Evolutionary conservation across 1,140 invertebrate species (phyloP).

Genomic region (Heliconius himera): DNA sequence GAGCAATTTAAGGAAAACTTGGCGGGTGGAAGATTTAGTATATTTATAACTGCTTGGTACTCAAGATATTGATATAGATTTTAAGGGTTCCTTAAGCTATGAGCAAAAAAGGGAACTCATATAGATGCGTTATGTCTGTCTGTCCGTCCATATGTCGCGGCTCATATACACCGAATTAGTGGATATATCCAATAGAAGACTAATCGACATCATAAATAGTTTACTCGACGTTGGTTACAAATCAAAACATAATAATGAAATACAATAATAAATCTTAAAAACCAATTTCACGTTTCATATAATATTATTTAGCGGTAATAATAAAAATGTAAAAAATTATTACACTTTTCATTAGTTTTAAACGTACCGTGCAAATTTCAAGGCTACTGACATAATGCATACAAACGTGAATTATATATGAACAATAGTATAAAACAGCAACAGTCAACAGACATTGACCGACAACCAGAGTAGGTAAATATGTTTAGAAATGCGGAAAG

Average conservation of each 20-base stretch:
- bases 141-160: no score
- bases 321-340: background rate
- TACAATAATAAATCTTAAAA: background rate
- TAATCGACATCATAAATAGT: no score
- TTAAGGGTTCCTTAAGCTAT: no score
- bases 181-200: no score
- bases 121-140: no score
- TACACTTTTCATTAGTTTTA: background rate
- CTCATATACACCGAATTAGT: no score
- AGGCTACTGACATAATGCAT: conserved; percentile 6
- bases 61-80: no score
- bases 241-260: background rate
- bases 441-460: background rate
- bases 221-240: no score
- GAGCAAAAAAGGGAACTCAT: no score
- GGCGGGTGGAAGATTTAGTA: no score
- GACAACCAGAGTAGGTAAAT: background rate
- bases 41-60: no score
- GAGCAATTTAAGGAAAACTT: no score
- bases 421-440: background rate
- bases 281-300: background rate
- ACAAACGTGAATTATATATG: background rate
- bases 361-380: conserved; percentile 10
- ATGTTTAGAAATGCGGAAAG: conserved; percentile 25
- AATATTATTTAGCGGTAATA: background rate